Percentiles rank a stretch among this genome's conserved stretches.
phyloP scores from a whole-genome alignment of 2,888 invertebrate species.

The Coenonympha arcania region DNA sequence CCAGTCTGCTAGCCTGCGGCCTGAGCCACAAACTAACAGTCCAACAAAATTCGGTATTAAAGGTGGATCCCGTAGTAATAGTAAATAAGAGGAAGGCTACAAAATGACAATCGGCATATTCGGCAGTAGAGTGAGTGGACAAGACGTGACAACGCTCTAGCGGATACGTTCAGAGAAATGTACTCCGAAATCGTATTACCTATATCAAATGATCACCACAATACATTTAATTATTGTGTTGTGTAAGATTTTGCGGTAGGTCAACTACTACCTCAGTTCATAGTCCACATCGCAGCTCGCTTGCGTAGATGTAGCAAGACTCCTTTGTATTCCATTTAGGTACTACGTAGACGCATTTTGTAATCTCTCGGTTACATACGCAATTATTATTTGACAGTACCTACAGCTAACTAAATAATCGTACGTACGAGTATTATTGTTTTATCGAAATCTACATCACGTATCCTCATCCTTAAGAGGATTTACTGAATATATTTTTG shows the following conservation, averaged over 20 bases:
- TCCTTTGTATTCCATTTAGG: neutral
- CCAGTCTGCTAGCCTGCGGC: too few species aligned
- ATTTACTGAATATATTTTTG: too few species aligned
- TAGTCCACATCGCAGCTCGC: neutral
- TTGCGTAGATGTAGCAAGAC: neutral
- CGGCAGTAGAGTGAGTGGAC: too few species aligned
- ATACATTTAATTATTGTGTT: conserved; percentile 2
- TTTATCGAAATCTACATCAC: too few species aligned
- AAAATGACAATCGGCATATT: too few species aligned
- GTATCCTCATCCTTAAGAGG: too few species aligned
- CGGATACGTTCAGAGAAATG: too few species aligned
- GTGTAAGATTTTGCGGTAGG: conserved; percentile 1
- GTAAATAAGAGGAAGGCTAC: too few species aligned
- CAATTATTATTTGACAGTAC: neutral
- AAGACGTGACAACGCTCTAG: too few species aligned
- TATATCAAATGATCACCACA: conserved; percentile 2
- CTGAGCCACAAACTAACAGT: too few species aligned
- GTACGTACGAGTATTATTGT: neutral
- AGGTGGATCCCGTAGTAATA: too few species aligned
- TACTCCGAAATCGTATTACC: neutral
- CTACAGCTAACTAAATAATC: neutral
- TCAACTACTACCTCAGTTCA: neutral
- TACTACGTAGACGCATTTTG: neutral
- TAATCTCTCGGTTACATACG: neutral
- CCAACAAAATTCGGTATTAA: too few species aligned